Base-by-base conservation (phyloP, 1,140 invertebrate genomes). In the Drosophila pallidifrons region DNA sequence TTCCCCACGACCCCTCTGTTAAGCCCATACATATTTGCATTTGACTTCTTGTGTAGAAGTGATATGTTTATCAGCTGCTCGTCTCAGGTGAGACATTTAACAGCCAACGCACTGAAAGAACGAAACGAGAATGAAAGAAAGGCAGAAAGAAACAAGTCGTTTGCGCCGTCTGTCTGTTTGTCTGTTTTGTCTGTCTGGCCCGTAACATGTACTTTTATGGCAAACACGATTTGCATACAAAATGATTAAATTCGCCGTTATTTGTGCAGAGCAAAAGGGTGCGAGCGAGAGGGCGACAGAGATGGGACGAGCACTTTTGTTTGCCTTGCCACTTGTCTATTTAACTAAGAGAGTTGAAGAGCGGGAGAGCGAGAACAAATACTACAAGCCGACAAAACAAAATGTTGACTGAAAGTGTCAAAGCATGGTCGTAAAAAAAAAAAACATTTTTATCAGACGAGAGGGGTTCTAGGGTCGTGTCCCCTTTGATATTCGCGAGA, bases 201-300 rank as follows among this genome's bases (percentile, higher is more conserved):
- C 58, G 30, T 63, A 67, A 78, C 66, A 75, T 75, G 66, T 60
- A 69, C 66, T 72, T 75, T 87, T 81, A 69, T 79, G 79, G 41
- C 59, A 87, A 81, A 86, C 70, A 63, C 60, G 78, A 86, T 86
- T 86, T 86, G 79, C 82, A 86, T 86, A 61, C 75, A 15, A 86
- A 86, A 86, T 86, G 70, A 86, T 86, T 76, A 82, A 81, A 81
- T 81, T 81, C 65, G 74, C 66, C 65, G 61, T 69, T 83, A 67
- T 83, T 83, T 80, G 57, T 67, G 38, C 20, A 45, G 10, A 15
- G 13, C 30, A n/a, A 32, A 55, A 49, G 61, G 25, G 20, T 38
- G 45, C 20, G 5, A 58, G 63, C 25, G 61, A 30, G 54, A 46
- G 43, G 20, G 20, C 20, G 20, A 25, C 30, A 28, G 7, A 45